Conservation (phyloP, 2,888 invertebrate genomes). For the Saturnia pavonia region DNA sequence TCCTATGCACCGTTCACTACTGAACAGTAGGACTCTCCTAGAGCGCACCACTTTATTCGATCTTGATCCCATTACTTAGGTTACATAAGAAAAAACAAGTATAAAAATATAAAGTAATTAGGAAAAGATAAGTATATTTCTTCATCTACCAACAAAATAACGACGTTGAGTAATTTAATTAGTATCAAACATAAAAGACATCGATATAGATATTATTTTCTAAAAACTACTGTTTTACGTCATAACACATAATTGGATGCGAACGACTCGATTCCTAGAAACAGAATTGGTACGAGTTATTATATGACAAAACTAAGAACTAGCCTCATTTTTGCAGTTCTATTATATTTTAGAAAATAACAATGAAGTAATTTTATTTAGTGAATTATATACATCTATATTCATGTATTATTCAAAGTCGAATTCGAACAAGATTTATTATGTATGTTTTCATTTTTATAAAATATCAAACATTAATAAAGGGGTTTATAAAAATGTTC, state of each 20-base stretch:
- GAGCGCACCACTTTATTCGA: not conserved
- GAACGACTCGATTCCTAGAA: conserved; percentile 4
- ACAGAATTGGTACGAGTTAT: not conserved
- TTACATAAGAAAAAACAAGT: not conserved
- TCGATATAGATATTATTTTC: not conserved
- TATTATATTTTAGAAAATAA: not conserved
- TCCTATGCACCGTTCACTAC: not conserved
- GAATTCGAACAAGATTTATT: not conserved
- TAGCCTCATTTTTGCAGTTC: not conserved
- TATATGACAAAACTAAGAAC: not conserved
- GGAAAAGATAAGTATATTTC: not conserved
- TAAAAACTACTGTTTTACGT: not conserved
- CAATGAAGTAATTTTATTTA: not conserved
- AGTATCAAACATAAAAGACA: not conserved
- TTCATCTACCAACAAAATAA: not conserved
- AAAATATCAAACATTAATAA: not conserved
- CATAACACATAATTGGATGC: not conserved
- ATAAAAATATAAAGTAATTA: too few species aligned
- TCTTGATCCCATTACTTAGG: not conserved
- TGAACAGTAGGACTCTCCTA: not conserved
- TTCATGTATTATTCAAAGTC: not conserved
- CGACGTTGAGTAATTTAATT: not conserved
- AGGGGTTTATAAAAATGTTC: not conserved
- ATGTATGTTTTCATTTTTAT: too few species aligned
- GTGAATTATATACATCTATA: not conserved